These are phyloP conservation scores for Patella depressa DNA, from an alignment of 2,888 invertebrate genomes.

Conservation along the genomic window DNA sequence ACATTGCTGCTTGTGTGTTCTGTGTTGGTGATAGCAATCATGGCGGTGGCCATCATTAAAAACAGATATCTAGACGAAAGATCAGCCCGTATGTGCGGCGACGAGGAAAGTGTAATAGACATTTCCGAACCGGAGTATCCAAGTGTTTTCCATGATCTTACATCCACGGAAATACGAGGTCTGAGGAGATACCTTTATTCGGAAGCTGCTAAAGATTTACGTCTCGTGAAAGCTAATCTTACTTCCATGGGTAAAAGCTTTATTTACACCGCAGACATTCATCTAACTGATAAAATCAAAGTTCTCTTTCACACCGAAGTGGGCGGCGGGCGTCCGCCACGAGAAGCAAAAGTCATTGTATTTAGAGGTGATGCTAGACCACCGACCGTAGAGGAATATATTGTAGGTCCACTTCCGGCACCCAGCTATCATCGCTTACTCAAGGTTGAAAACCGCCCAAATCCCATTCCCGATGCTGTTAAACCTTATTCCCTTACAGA, in stretches of 20 bases:
- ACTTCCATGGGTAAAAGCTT: slow-evolving; percentile 30
- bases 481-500: slow-evolving; percentile 35
- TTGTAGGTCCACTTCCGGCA: slow-evolving; percentile 36
- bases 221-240: slow-evolving; percentile 25
- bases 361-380: slow-evolving; percentile 46
- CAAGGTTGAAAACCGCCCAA: slow-evolving; percentile 14
- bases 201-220: slow-evolving; percentile 30
- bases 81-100: slow-evolving; percentile 15
- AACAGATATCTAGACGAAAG: slow-evolving; percentile 15
- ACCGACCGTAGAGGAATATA: slow-evolving; percentile 50
- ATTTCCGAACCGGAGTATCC: not conserved
- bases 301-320: slow-evolving; percentile 40
- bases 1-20: slow-evolving; percentile 37
- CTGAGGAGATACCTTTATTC: slow-evolving; percentile 35
- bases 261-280: slow-evolving; percentile 45
- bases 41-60: slow-evolving; percentile 25
- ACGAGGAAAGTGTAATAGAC: slow-evolving; percentile 13
- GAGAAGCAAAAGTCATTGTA: slow-evolving; percentile 48
- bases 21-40: slow-evolving; percentile 31
- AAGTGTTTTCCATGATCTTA: not conserved
- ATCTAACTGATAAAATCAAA: slow-evolving; percentile 41
- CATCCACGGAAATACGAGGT: slow-evolving; percentile 20
- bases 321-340: slow-evolving; percentile 34
- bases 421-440: slow-evolving; percentile 27
- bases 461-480: slow-evolving; percentile 32